Percentiles rank a stretch among this genome's conserved stretches.
Conservation (phyloP, 2,113 vertebrate species). For the Neogobius melanostomus region DNA sequence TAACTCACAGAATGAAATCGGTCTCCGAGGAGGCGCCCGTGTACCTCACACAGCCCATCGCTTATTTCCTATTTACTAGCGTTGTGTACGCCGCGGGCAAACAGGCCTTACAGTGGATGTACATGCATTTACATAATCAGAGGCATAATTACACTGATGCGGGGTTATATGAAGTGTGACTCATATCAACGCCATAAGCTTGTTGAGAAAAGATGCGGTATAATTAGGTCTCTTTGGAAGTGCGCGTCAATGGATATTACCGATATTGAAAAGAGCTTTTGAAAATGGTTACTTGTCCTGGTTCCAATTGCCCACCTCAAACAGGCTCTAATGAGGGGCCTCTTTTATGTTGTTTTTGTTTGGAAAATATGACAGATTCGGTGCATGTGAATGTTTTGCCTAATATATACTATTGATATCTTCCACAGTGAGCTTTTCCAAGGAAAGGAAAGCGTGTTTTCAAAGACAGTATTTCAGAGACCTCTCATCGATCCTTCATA, state of each 20-base stretch:
- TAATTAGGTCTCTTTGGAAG: constrained; percentile 5
- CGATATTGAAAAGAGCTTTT: neutral
- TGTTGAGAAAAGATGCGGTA: neutral
- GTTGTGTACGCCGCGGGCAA: neutral
- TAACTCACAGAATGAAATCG: too few species aligned
- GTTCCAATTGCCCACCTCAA: neutral
- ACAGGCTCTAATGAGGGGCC: neutral
- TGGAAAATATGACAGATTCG: neutral
- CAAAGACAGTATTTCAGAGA: too few species aligned
- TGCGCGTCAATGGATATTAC: neutral
- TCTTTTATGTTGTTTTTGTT: neutral
- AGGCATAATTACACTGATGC: neutral
- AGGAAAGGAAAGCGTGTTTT: too few species aligned
- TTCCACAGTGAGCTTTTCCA: too few species aligned
- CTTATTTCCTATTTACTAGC: neutral
- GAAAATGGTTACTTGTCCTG: neutral
- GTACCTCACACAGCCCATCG: neutral
- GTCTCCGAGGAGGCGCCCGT: too few species aligned
- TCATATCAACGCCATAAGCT: neutral
- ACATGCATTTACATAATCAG: constrained; percentile 10
- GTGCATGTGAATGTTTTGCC: neutral
- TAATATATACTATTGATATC: too few species aligned
- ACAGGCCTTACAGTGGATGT: constrained; percentile 6
- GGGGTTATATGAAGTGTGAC: constrained; percentile 1
- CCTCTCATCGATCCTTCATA: neutral